A percentile compares a stretch with the other conserved stretches of the same genome.
Evolutionary conservation across 1,140 invertebrate species (phyloP).

Genomic region (Agrilus planipennis): DNA sequence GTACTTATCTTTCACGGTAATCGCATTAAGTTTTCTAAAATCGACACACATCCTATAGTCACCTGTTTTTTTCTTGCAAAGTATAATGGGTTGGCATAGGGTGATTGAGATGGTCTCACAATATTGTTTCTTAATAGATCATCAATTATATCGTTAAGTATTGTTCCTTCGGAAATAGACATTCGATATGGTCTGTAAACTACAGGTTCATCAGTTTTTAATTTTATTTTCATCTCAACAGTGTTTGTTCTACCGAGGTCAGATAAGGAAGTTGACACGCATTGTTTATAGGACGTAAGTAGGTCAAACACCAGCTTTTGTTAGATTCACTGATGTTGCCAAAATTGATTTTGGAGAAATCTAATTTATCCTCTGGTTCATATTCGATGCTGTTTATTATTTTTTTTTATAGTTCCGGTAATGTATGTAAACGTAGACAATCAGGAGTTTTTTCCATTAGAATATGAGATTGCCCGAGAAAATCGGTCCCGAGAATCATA

Average conservation of each 20-base stretch:
- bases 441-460: too few species aligned
- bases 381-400: neutral
- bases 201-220: slow-evolving; percentile 2
- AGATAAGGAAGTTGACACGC: neutral
- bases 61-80: slow-evolving; percentile 20
- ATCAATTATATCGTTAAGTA: slow-evolving; percentile 14
- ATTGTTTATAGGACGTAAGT: neutral
- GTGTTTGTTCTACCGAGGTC: slow-evolving; percentile 7
- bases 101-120: slow-evolving; percentile 15
- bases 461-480: too few species aligned
- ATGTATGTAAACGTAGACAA: neutral
- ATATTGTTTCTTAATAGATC: too few species aligned
- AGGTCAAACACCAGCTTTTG: neutral
- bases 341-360: too few species aligned
- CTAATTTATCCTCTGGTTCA: neutral
- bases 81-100: slow-evolving; percentile 18
- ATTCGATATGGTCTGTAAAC: slow-evolving; percentile 4
- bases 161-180: neutral
- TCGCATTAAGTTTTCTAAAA: slow-evolving; percentile 25
- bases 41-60: slow-evolving; percentile 20
- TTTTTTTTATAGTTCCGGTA: neutral
- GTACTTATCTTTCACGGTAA: slow-evolving; percentile 9
- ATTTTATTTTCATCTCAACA: slow-evolving; percentile 7
- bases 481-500: neutral
- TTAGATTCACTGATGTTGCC: neutral